Percentiles rank a stretch among this genome's conserved stretches.
Conservation (phyloP, 2,888 invertebrate species). For the Scaptomyza caliginosa region DNA sequence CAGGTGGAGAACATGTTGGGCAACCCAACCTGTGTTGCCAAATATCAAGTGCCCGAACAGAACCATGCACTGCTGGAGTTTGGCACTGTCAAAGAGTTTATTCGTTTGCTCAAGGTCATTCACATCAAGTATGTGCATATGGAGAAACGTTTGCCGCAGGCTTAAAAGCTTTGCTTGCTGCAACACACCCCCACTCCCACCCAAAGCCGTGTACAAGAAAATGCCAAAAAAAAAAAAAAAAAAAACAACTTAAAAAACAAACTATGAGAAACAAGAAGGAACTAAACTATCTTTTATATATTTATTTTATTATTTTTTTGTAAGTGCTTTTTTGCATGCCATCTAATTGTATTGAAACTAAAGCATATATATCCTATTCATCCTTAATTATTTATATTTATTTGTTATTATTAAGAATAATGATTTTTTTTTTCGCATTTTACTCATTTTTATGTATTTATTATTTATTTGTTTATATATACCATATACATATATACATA, state of each 20-base stretch:
- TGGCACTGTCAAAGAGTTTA: conserved; percentile 33
- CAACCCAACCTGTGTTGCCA: background rate
- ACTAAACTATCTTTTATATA: background rate
- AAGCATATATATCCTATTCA: too few species aligned
- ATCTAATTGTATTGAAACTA: too few species aligned
- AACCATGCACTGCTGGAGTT: background rate
- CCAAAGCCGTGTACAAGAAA: conserved; percentile 28
- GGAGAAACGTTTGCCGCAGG: background rate
- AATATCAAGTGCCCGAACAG: background rate
- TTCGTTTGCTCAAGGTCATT: conserved; percentile 34
- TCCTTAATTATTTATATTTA: conserved; percentile 3
- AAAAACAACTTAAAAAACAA: background rate
- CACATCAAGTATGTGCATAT: conserved; percentile 32
- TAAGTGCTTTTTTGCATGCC: background rate
- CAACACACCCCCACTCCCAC: background rate
- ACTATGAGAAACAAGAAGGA: background rate
- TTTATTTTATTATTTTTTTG: conserved; percentile 9
- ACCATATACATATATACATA: background rate
- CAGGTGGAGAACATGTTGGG: background rate
- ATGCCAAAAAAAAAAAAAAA: conserved; percentile 37
- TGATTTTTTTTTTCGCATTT: conserved; percentile 2
- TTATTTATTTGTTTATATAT: background rate
- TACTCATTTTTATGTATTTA: background rate
- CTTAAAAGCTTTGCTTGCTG: background rate
- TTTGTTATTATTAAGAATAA: background rate